Percentiles rank a stretch among this genome's conserved stretches.
phyloP scores from a whole-genome alignment of 2,113 vertebrate species.

The Dasyprocta punctata region DNA sequence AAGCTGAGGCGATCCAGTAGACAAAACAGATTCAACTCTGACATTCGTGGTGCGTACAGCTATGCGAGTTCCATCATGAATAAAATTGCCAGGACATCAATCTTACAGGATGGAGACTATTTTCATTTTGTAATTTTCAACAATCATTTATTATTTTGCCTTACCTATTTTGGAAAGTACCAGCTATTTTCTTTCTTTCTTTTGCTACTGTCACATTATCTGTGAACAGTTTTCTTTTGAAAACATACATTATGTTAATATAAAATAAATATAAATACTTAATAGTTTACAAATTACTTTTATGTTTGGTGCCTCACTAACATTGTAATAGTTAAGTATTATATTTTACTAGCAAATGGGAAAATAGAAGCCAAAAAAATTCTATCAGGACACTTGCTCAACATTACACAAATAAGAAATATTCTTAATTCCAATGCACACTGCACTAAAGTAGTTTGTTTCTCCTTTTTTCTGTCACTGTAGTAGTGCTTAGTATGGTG shows the following conservation, averaged over 20 bases:
- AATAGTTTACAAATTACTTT: background rate
- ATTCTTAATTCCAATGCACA: background rate
- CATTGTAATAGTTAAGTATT: background rate
- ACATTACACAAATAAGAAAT: background rate
- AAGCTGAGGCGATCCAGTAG: background rate
- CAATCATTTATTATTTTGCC: background rate
- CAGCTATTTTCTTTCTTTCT: background rate
- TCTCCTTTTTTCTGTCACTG: background rate
- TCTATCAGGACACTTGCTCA: background rate
- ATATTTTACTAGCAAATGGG: background rate
- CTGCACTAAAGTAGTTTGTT: background rate
- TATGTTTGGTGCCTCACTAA: background rate
- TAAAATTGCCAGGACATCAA: background rate
- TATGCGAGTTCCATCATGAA: background rate
- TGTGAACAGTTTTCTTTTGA: background rate
- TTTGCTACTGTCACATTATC: background rate
- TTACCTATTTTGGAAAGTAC: background rate
- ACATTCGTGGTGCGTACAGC: background rate
- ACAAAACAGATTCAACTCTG: background rate
- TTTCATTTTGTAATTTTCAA: constrained; percentile 4
- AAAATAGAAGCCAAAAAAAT: background rate
- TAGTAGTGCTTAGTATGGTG: background rate
- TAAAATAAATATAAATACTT: background rate
- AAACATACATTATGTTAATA: background rate
- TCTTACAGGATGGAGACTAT: background rate